These are phyloP conservation scores for Antechinus flavipes DNA, from an alignment of 2,113 vertebrate species.

Conservation along the genomic window DNA sequence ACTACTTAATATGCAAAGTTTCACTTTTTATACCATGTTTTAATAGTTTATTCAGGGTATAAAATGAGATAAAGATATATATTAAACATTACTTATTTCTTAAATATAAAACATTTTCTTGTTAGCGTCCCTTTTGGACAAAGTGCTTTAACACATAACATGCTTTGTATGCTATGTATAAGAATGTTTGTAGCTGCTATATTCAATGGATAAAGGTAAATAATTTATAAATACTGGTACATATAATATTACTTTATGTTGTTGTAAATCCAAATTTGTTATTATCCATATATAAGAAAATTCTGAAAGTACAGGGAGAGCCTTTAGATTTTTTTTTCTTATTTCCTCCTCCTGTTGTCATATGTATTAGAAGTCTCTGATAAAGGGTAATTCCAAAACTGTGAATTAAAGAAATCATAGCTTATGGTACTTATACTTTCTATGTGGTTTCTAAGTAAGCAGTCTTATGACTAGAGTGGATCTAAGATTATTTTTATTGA, in stretches of 20 bases:
- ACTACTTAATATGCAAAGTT: not conserved
- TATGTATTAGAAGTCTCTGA: not conserved
- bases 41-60: not conserved
- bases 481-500: not conserved
- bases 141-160: not conserved
- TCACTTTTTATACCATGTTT: not conserved
- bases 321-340: not conserved
- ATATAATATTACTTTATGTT: not conserved
- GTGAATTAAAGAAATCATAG: not conserved
- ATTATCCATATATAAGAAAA: not conserved
- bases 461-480: not conserved
- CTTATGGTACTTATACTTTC: not conserved
- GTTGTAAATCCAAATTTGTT: not conserved
- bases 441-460: not conserved
- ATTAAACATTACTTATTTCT: not conserved
- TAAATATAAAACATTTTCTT: not conserved
- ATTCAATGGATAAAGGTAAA: not conserved
- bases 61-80: not conserved
- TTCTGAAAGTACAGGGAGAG: not conserved
- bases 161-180: not conserved
- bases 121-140: not conserved
- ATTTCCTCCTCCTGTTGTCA: not conserved
- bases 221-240: not conserved
- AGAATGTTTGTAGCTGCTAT: not conserved
- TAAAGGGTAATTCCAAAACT: not conserved